Conservation (phyloP, 2,113 vertebrate species). For the Procapra przewalskii region DNA sequence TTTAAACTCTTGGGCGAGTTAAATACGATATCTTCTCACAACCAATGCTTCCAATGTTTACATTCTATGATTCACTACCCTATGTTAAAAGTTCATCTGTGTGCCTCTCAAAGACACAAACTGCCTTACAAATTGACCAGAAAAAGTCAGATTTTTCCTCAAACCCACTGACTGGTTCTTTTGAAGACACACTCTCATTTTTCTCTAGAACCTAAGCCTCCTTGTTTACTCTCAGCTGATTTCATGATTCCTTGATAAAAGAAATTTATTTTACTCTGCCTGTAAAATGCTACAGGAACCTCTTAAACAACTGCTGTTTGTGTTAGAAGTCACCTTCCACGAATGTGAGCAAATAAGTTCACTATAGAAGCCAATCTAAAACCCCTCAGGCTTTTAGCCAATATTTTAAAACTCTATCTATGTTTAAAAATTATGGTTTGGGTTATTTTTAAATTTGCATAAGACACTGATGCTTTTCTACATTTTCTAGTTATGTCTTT, state of each 20-base stretch:
- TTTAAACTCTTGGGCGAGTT: background rate
- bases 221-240: background rate
- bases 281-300: conserved; percentile 16
- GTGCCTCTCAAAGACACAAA: background rate
- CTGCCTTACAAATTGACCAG: background rate
- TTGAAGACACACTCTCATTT: background rate
- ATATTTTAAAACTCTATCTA: conserved; percentile 2
- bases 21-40: background rate
- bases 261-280: background rate
- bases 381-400: background rate
- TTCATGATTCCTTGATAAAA: conserved; percentile 4
- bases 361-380: background rate
- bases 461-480: conserved; percentile 11
- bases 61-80: background rate
- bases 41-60: background rate
- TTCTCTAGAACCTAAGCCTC: background rate
- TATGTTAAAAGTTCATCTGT: background rate
- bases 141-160: background rate
- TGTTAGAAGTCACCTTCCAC: conserved; percentile 4
- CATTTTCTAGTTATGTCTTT: background rate
- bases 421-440: conserved; percentile 3
- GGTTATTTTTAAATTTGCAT: background rate
- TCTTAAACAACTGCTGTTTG: background rate
- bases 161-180: background rate
- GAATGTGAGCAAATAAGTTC: conserved; percentile 16